phyloP scores from a whole-genome alignment of 2,113 vertebrate genomes.

The Lamprologus ornatipinnis region DNA sequence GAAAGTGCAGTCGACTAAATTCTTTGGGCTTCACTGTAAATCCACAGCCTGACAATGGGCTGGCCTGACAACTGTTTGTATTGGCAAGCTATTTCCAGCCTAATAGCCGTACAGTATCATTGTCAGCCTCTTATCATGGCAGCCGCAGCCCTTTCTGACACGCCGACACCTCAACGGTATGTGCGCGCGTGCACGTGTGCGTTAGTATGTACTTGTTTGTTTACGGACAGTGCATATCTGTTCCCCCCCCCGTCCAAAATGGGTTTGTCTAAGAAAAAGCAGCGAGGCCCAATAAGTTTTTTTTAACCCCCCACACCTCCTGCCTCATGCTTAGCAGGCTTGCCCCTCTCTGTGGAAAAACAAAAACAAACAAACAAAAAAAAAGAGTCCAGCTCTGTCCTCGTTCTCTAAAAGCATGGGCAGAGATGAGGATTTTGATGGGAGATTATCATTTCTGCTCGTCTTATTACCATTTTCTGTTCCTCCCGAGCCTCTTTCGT shows the following conservation, averaged over 20 bases:
- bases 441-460: slow-evolving; percentile 60
- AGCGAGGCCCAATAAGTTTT: neutral
- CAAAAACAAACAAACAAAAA: neutral
- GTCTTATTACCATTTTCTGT: slow-evolving; percentile 48
- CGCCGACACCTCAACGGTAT: slow-evolving; percentile 75
- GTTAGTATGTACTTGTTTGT: neutral
- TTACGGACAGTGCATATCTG: neutral
- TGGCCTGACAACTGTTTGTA: slow-evolving; percentile 75
- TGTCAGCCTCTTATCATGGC: slow-evolving; percentile 89
- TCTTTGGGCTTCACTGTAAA: slow-evolving; percentile 76
- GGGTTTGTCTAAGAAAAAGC: neutral
- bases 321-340: neutral
- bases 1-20: slow-evolving; percentile 42
- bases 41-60: slow-evolving; percentile 87
- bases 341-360: neutral
- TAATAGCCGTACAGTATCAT: slow-evolving; percentile 91
- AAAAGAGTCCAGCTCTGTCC: slow-evolving; percentile 26
- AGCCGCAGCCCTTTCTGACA: slow-evolving; percentile 85
- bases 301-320: neutral
- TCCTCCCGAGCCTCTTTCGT: slow-evolving; percentile 34
- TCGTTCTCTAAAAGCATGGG: slow-evolving; percentile 42
- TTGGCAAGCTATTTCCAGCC: slow-evolving; percentile 90
- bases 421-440: slow-evolving; percentile 53
- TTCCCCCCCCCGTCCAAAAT: neutral
- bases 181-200: neutral